phyloP scores from a whole-genome alignment of 2,888 invertebrate genomes.

The Philaethria dido region DNA sequence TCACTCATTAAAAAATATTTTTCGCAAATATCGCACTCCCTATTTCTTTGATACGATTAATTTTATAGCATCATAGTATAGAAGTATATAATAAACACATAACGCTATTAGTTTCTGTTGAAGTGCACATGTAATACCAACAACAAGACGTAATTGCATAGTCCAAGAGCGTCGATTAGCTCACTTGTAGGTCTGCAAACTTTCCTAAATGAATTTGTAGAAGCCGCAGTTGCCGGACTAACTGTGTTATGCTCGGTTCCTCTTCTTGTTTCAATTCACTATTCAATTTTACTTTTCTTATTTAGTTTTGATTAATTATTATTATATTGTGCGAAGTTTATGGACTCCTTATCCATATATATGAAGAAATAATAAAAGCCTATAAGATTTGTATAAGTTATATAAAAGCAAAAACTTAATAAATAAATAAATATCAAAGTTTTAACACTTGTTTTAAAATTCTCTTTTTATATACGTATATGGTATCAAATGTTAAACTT shows the following conservation, averaged over 20 bases:
- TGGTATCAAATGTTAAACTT: too few relatives aligned
- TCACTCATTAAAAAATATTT: too few relatives aligned
- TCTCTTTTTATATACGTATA: too few relatives aligned
- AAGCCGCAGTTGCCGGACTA: constrained; percentile 58
- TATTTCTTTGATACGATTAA: too few relatives aligned
- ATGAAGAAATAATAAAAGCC: too few relatives aligned
- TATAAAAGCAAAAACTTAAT: too few relatives aligned
- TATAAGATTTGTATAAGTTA: too few relatives aligned
- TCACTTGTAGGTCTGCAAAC: constrained; percentile 63
- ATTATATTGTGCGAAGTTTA: constrained; percentile 2
- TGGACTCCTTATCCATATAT: too few relatives aligned
- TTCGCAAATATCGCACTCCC: too few relatives aligned
- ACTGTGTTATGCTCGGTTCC: constrained; percentile 60
- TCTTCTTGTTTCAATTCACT: constrained; percentile 66
- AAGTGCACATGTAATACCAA: constrained; percentile 4
- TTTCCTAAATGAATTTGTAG: constrained; percentile 64
- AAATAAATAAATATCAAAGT: background rate
- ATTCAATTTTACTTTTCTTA: constrained; percentile 56
- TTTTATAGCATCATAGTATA: background rate
- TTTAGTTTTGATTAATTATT: constrained; percentile 41
- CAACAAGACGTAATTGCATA: constrained; percentile 48
- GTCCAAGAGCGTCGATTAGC: constrained; percentile 45
- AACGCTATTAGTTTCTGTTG: background rate
- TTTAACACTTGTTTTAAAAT: background rate
- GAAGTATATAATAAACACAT: background rate